Evolutionary conservation across 2,888 invertebrate genomes (phyloP).

Genomic region (Pyrocoelia pectoralis): DNA sequence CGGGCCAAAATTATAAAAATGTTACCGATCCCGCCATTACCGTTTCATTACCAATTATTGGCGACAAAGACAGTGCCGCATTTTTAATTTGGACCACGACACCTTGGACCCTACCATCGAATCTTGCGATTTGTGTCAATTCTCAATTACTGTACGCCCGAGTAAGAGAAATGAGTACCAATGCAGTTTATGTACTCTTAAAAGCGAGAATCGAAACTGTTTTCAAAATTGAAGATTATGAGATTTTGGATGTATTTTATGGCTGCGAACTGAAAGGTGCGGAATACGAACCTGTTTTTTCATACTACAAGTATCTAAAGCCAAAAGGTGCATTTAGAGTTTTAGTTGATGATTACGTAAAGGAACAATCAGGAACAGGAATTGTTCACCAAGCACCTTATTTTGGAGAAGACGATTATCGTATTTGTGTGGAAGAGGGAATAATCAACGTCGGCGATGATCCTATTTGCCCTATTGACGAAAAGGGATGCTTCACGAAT

Average conservation of each 20-base stretch:
- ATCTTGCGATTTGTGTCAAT: slow-evolving; percentile 93
- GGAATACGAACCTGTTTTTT: slow-evolving; percentile 91
- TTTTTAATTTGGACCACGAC: slow-evolving; percentile 98
- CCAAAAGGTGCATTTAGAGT: slow-evolving; percentile 83
- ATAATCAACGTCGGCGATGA: slow-evolving; percentile 77
- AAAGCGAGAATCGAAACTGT: slow-evolving; percentile 81
- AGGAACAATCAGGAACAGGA: slow-evolving; percentile 96
- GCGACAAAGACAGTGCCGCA: slow-evolving; percentile 69
- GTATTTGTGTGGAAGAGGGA: slow-evolving; percentile 78
- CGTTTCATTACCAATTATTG: slow-evolving; percentile 82
- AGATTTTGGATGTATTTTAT: slow-evolving; percentile 78
- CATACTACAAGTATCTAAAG: slow-evolving; percentile 77
- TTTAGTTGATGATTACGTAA: slow-evolving; percentile 90
- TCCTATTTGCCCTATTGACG: slow-evolving; percentile 93
- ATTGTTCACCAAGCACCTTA: slow-evolving; percentile 98
- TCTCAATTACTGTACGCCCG: slow-evolving; percentile 86
- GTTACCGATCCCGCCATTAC: slow-evolving; percentile 95
- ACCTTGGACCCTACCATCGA: slow-evolving; percentile 99
- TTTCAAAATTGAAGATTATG: slow-evolving; percentile 80
- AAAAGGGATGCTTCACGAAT: slow-evolving; percentile 83
- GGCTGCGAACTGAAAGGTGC: slow-evolving; percentile 81
- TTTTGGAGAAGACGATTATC: slow-evolving; percentile 98
- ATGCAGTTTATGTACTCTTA: slow-evolving; percentile 81
- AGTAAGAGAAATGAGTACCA: slow-evolving; percentile 74
- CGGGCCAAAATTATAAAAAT: slow-evolving; percentile 98